These are phyloP conservation scores for Chloroceryle inda DNA, from an alignment of 2,797 vertebrate species.

Conservation along the genomic window DNA sequence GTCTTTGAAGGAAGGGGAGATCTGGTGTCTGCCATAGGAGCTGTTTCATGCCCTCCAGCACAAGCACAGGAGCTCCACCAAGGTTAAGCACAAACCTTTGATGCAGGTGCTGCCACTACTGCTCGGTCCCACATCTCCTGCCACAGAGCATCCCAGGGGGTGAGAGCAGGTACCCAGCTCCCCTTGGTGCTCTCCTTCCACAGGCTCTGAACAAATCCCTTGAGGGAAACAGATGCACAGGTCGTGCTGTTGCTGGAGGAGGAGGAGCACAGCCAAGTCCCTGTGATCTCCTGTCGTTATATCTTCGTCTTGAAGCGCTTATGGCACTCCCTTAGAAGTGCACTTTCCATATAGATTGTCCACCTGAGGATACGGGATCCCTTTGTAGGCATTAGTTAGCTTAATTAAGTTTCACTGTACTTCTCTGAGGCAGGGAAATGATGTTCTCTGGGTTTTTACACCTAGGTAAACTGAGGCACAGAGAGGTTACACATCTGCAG, in stretches of 20 bases:
- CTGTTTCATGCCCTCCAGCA: neutral
- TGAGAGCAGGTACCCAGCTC: fast-evolving
- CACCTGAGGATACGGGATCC: constrained; percentile 35
- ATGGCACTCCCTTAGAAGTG: neutral
- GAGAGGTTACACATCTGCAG: neutral
- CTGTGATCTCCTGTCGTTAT: constrained; percentile 16
- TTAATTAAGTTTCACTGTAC: constrained; percentile 40
- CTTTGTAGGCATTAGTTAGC: constrained; percentile 23
- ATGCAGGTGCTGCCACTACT: fast-evolving
- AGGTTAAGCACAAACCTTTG: neutral
- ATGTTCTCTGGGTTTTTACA: neutral
- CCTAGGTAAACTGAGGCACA: constrained; percentile 6
- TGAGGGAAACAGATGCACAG: neutral
- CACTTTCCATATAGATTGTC: constrained; percentile 44
- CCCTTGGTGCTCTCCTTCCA: neutral
- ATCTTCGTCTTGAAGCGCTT: neutral
- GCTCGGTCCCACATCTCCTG: neutral
- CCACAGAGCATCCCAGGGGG: neutral
- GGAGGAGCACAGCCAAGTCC: neutral
- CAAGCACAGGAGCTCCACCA: neutral
- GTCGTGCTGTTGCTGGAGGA: neutral
- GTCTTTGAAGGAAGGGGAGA: neutral
- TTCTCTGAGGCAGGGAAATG: constrained; percentile 25
- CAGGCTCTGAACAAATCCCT: neutral
- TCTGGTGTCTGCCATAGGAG: fast-evolving